These are phyloP conservation scores for Artemia sinica DNA, from an alignment of 2,888 invertebrate species.

Conservation along the genomic window DNA sequence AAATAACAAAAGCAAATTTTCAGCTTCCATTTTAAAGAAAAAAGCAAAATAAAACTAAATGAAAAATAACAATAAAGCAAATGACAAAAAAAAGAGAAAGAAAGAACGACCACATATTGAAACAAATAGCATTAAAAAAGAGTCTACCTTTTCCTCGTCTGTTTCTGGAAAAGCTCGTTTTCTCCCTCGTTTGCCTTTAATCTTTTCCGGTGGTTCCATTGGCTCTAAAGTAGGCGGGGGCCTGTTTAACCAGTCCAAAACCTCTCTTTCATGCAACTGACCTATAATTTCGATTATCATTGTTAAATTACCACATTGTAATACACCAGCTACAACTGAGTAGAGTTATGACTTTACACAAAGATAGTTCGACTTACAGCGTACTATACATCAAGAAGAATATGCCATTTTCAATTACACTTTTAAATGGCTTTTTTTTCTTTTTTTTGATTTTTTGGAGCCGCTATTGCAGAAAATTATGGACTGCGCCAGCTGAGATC, in stretches of 20 bases:
- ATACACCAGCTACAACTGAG: too few relatives aligned
- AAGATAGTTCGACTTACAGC: too few relatives aligned
- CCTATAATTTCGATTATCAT: background rate
- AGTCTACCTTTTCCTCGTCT: background rate
- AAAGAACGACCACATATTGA: background rate
- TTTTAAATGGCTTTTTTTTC: too few relatives aligned
- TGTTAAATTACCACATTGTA: too few relatives aligned
- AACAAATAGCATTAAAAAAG: background rate
- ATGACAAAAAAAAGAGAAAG: background rate
- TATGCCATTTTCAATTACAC: too few relatives aligned
- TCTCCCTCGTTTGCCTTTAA: background rate
- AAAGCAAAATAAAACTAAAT: background rate
- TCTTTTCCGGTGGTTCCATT: slow-evolving; percentile 5
- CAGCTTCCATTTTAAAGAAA: background rate
- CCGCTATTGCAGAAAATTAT: too few relatives aligned
- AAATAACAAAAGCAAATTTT: slow-evolving; percentile 18
- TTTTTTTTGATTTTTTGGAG: too few relatives aligned
- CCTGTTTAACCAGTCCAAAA: background rate
- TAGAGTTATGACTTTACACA: too few relatives aligned
- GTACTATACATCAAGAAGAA: too few relatives aligned
- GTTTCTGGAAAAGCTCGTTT: background rate
- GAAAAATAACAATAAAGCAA: background rate
- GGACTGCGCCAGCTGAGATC: too few relatives aligned
- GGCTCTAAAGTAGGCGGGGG: slow-evolving; percentile 10
- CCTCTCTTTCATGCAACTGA: background rate